These are phyloP conservation scores for Virgularia gustaviana DNA, from an alignment of 92 coral and sea anemone genomes.

Conservation along the genomic window DNA sequence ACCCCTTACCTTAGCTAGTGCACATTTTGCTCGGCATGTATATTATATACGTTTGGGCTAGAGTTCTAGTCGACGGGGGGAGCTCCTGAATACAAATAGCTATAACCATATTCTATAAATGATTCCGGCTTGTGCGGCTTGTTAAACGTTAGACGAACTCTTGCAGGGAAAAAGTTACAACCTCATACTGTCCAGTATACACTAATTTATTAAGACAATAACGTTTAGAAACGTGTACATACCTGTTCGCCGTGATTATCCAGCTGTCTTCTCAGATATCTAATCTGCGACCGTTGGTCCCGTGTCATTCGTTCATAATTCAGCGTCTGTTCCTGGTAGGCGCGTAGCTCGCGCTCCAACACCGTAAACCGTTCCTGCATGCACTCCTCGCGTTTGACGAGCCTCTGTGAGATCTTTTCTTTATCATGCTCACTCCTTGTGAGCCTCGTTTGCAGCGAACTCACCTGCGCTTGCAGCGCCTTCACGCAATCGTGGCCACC, in stretches of 20 bases:
- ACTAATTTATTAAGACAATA: background rate
- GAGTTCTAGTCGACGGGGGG: too few relatives aligned
- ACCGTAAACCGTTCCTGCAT: slow-evolving; percentile 88
- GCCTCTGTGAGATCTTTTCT: slow-evolving; percentile 76
- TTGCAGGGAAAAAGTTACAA: background rate
- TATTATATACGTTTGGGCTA: too few relatives aligned
- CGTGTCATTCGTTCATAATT: slow-evolving; percentile 86
- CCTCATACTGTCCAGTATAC: background rate
- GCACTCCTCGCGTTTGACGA: slow-evolving; percentile 78
- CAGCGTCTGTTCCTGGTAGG: slow-evolving; percentile 88
- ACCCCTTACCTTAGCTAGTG: too few relatives aligned
- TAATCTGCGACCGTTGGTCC: slow-evolving; percentile 92
- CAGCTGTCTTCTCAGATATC: slow-evolving; percentile 68
- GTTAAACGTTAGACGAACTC: too few relatives aligned
- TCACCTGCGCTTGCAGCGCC: slow-evolving; percentile 83
- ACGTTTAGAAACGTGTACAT: slow-evolving; percentile 43
- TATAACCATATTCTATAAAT: too few relatives aligned
- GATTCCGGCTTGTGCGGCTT: too few relatives aligned
- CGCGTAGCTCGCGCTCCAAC: slow-evolving; percentile 87
- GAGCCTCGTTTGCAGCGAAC: slow-evolving; percentile 87
- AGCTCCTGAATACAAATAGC: too few relatives aligned
- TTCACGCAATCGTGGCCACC: slow-evolving; percentile 84
- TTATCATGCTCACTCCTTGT: slow-evolving; percentile 90
- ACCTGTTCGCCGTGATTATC: slow-evolving; percentile 82
- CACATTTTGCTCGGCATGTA: too few relatives aligned